Evolutionary conservation across 1,140 invertebrate species (phyloP).

Genomic region (Polyergus mexicanus): DNA sequence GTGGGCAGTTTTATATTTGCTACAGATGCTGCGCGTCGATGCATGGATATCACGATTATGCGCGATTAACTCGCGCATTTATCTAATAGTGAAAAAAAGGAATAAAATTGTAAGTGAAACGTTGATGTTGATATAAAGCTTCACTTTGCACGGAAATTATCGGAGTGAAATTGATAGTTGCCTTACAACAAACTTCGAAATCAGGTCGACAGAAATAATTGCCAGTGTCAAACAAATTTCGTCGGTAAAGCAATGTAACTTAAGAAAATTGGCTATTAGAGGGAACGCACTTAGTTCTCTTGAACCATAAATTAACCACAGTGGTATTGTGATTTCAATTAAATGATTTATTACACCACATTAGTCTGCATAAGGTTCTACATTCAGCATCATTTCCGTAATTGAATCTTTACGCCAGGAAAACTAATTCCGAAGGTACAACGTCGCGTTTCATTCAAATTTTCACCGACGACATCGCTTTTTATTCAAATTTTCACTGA

Average conservation of each 20-base stretch:
- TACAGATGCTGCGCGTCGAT: slow-evolving; percentile 26
- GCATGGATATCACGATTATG: slow-evolving; percentile 29
- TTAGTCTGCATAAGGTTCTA: slow-evolving; percentile 31
- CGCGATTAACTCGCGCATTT: slow-evolving; percentile 39
- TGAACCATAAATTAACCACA: slow-evolving; percentile 25
- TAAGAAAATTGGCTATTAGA: slow-evolving; percentile 51
- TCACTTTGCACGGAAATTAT: not conserved
- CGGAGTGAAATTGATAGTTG: slow-evolving; percentile 35
- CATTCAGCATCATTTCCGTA: slow-evolving; percentile 16
- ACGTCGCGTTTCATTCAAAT: slow-evolving; percentile 29
- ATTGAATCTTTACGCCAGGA: slow-evolving; percentile 9
- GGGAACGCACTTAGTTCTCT: slow-evolving; percentile 2
- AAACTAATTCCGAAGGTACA: slow-evolving; percentile 27
- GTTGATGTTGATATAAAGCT: slow-evolving; percentile 2
- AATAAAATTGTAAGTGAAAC: slow-evolving; percentile 14
- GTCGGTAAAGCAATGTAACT: slow-evolving; percentile 27
- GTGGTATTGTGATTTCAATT: slow-evolving; percentile 54
- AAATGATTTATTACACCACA: slow-evolving; percentile 38
- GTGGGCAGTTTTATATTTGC: not conserved
- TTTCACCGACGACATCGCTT: slow-evolving; percentile 29
- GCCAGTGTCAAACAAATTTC: slow-evolving; percentile 44
- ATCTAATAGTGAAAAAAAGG: slow-evolving; percentile 27
- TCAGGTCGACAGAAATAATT: slow-evolving; percentile 46
- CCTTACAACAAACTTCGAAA: slow-evolving; percentile 24
- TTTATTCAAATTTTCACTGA: slow-evolving; percentile 18